Conservation (phyloP, 2,888 invertebrate species). For the Caenorhabditis sp. region DNA sequence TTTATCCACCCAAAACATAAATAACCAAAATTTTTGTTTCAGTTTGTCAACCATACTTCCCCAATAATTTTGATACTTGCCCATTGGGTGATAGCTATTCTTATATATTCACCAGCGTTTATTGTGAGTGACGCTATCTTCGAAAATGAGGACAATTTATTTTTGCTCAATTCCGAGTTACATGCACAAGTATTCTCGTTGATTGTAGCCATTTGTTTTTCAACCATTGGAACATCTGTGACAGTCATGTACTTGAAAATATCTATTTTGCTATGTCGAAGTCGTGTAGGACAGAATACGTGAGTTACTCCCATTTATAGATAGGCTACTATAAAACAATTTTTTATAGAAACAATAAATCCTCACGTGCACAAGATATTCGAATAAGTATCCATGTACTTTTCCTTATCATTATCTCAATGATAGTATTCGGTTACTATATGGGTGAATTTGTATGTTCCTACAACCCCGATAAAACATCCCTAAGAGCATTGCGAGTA, state of each 20-base stretch:
- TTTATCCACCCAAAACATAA: no score
- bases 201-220: slow-evolving; percentile 11
- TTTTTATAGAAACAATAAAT: not conserved
- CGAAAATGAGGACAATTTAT: slow-evolving; percentile 21
- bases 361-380: slow-evolving; percentile 10
- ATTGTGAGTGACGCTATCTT: slow-evolving; percentile 17
- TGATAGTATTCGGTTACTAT: slow-evolving; percentile 25
- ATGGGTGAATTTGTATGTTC: slow-evolving; percentile 25
- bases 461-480: slow-evolving; percentile 2
- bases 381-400: slow-evolving; percentile 18
- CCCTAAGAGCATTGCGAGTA: slow-evolving; percentile 16
- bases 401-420: slow-evolving; percentile 18
- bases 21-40: no score
- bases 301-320: no score
- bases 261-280: slow-evolving; percentile 13
- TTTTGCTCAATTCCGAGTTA: slow-evolving; percentile 11
- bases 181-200: no score
- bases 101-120: slow-evolving; percentile 3
- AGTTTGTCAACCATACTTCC: slow-evolving; percentile 17
- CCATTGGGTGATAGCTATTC: slow-evolving; percentile 17
- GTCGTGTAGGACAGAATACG: not conserved
- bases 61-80: slow-evolving; percentile 11
- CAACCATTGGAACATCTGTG: slow-evolving; percentile 9
- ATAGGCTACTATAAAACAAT: no score
- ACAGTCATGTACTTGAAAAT: slow-evolving; percentile 18